Evolutionary conservation across 2,888 invertebrate genomes (phyloP).

Genomic region (Gastrophysa polygoni): DNA sequence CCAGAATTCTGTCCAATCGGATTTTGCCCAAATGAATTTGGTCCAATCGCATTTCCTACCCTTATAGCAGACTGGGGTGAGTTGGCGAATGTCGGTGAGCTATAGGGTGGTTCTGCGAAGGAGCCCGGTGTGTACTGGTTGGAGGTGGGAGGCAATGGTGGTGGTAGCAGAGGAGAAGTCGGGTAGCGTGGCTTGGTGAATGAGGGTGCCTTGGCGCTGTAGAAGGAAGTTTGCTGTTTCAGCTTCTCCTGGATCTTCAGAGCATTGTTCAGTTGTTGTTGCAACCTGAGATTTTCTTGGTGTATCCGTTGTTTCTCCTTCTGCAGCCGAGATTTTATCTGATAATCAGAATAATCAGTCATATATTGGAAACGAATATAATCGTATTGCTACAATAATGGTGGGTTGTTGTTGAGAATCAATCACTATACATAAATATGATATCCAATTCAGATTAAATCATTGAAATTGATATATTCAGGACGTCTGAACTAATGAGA

Average conservation of each 20-base stretch:
- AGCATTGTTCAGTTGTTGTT: constrained; percentile 54
- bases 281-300: constrained; percentile 54
- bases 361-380: no score
- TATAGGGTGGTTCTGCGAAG: constrained; percentile 17
- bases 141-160: background rate
- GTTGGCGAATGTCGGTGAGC: background rate
- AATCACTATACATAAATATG: no score
- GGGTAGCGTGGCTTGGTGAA: constrained; percentile 4
- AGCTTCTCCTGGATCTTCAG: constrained; percentile 55
- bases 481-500: no score
- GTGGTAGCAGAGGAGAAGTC: constrained; percentile 11
- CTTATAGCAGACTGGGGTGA: background rate
- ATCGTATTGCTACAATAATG: no score
- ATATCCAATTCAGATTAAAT: no score
- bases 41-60: background rate
- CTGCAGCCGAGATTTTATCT: constrained; percentile 56
- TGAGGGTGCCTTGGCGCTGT: constrained; percentile 30
- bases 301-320: constrained; percentile 54
- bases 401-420: no score
- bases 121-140: background rate
- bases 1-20: background rate
- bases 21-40: background rate
- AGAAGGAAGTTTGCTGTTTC: constrained; percentile 49
- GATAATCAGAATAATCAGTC: no score
- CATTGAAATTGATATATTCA: no score